Conservation (phyloP, 2,113 vertebrate species). For the Notarius lentiginosus region DNA sequence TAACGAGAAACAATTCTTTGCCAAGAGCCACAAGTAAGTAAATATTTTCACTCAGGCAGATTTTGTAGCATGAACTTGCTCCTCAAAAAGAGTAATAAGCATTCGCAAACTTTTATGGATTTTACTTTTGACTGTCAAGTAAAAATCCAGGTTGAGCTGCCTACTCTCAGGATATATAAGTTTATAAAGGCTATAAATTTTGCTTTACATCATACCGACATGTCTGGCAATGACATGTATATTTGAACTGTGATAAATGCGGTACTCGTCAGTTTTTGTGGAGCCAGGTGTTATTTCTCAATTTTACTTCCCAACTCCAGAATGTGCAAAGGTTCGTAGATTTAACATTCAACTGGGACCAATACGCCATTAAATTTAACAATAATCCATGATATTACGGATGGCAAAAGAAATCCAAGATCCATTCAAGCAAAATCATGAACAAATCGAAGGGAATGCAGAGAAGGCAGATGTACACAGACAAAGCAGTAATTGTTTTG, state of each 20-base stretch:
- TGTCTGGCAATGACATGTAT: not conserved
- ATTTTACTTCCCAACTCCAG: constrained; percentile 14
- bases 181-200: constrained; percentile 5
- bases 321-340: constrained; percentile 18
- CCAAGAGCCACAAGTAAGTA: constrained; percentile 47
- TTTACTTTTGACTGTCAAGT: not conserved
- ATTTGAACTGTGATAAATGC: not conserved
- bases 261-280: not conserved
- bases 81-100: not conserved
- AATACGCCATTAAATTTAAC: constrained; percentile 30
- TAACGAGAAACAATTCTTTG: constrained; percentile 50
- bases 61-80: constrained; percentile 9
- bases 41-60: constrained; percentile 46
- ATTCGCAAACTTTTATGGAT: not conserved
- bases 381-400: constrained; percentile 48
- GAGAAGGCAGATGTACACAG: not conserved
- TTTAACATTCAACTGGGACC: constrained; percentile 53
- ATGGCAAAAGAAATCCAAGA: not conserved
- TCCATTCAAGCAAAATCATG: constrained; percentile 12
- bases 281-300: constrained; percentile 8
- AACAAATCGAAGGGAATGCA: not conserved
- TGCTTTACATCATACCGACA: constrained; percentile 19
- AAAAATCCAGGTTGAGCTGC: not conserved
- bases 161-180: not conserved
- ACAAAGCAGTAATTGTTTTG: constrained; percentile 22